phyloP scores from a whole-genome alignment of 2,797 vertebrate genomes.

The Benthosema pterotum region DNA sequence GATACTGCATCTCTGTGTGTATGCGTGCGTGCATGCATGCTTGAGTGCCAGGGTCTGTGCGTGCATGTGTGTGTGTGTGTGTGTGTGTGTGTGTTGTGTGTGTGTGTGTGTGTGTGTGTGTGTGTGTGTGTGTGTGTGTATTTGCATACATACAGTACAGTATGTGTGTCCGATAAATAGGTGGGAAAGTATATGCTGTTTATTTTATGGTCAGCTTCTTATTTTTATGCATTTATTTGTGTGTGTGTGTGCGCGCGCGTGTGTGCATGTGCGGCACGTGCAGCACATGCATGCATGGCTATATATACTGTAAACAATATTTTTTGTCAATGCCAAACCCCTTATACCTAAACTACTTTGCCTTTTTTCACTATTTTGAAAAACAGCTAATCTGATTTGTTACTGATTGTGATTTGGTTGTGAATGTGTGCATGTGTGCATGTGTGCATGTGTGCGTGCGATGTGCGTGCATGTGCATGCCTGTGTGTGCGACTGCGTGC shows the following conservation, averaged over 20 bases:
- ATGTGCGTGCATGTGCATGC: not conserved
- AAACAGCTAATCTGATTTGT: too few species aligned
- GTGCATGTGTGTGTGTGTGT: not conserved
- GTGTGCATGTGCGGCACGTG: not conserved
- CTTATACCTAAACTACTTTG: too few species aligned
- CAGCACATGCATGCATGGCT: too few species aligned
- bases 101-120: slow-evolving; percentile 3
- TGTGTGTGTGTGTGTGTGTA: not conserved
- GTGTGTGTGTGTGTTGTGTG: not conserved
- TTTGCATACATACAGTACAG: not conserved
- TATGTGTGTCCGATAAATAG: not conserved
- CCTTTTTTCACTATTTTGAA: too few species aligned
- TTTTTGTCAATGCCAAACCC: too few species aligned
- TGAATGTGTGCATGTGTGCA: not conserved
- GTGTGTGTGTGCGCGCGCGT: not conserved
- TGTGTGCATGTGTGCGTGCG: slow-evolving; percentile 7
- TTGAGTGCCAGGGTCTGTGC: not conserved
- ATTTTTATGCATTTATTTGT: too few species aligned
- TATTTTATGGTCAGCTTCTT: not conserved
- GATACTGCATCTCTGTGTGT: slow-evolving; percentile 50
- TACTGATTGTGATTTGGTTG: too few species aligned
- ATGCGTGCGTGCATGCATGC: not conserved
- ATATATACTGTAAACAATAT: too few species aligned
- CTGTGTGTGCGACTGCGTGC: not conserved
- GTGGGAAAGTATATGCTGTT: not conserved